Base-by-base conservation (phyloP, 2,113 vertebrate species). In the Ranitomeya variabilis region DNA sequence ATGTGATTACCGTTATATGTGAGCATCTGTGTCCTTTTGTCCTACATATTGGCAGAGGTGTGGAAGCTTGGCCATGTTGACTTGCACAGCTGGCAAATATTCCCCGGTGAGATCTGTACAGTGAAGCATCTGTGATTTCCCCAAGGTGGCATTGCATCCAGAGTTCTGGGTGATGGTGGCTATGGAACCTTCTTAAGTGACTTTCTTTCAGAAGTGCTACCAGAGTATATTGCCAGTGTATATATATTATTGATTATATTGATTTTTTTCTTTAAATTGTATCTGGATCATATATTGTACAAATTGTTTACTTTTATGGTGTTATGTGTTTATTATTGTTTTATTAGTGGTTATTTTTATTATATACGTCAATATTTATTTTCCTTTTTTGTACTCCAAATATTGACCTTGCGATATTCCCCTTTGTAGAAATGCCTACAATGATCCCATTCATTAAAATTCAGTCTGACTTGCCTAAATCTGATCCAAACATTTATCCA, bases 11-110 rank as follows among this genome's bases (percentile, higher is more conserved):
- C 64, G 8, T 64, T 55, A 19, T 82, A 60, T 60, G 18, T 45
- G 11, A 51, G 60, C 80, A 82, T 64, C 80, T 82, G 60, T 64
- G 31, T 67, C 80, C 76, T 88, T 88, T 55, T 83, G 78, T 73
- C 37, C 37, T 45, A 37, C 37, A 18, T 51, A 59, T 64, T 18
- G 55, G 55, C n/a, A 37, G 69, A 74, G 80, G 81, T 88, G 79
- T 83, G 21, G 14, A 77, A 23, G 21, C 66, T 59, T 66, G 83
- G 6, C 45, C 19, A 57, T 57, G 52, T n/a, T 37, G 21, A 19
- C 60, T 26, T 4, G 66, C 80, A 51, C 87, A 83, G 80, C 87
- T 82, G 59, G 57, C 52, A n/a, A 18, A 83, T 23, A 62, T 21
- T 77, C 76, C 19, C 60, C 64, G 31, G 55, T 86, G 73, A 62